These are phyloP conservation scores for Diadema setosum DNA, from an alignment of 35 echinoderm and acorn worm genomes.

Conservation along the genomic window DNA sequence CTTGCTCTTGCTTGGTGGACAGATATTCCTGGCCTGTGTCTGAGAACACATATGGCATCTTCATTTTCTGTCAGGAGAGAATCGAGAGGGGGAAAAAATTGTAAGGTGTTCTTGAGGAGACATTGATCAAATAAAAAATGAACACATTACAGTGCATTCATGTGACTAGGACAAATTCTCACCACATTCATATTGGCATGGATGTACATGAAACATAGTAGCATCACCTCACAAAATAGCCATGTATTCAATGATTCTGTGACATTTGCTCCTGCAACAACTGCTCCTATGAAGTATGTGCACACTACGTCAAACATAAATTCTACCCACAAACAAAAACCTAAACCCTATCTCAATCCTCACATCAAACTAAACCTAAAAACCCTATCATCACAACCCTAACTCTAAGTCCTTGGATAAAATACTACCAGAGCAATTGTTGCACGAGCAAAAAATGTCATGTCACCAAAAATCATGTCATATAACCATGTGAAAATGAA, in stretches of 20 bases:
- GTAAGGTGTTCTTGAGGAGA: not conserved
- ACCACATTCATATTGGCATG: not conserved
- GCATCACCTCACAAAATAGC: not conserved
- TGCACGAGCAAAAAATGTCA: too few species aligned
- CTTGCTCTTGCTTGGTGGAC: slow-evolving; percentile 6
- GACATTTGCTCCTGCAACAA: too few species aligned
- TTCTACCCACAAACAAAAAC: too few species aligned
- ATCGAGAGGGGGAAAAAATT: not conserved
- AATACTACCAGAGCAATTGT: too few species aligned
- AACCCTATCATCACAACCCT: too few species aligned
- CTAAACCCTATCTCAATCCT: too few species aligned
- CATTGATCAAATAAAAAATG: not conserved
- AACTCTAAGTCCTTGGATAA: too few species aligned
- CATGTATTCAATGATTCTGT: not conserved
- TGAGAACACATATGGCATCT: slow-evolving; percentile 64
- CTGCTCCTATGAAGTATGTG: too few species aligned
- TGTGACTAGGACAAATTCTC: not conserved
- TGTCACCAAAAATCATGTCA: too few species aligned
- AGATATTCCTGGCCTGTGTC: slow-evolving; percentile 76
- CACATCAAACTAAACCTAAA: too few species aligned
- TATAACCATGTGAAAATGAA: not conserved
- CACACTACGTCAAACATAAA: too few species aligned
- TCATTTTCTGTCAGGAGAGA: slow-evolving; percentile 59
- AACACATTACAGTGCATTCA: too few species aligned
- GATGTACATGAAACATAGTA: not conserved